Evolutionary conservation across 1,140 invertebrate genomes (phyloP).

Genomic region (Dysdera silvatica): DNA sequence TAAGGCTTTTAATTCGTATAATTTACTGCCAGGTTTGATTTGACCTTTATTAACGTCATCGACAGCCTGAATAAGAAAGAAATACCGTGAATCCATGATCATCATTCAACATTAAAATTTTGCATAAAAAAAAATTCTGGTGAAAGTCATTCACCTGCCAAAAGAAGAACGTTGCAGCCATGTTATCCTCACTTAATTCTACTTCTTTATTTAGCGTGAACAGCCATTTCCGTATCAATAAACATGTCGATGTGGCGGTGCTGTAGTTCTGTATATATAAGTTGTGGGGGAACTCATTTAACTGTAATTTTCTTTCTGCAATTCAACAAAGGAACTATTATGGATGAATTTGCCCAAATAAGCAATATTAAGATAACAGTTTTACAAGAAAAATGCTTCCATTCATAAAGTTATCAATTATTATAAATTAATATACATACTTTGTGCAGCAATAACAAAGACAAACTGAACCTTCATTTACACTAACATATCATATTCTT

Average conservation of each 20-base stretch:
- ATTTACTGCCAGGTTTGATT: conserved; percentile 74
- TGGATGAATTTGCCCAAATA: no score
- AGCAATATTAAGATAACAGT: no score
- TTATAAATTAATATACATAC: no score
- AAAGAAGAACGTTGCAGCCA: conserved; percentile 66
- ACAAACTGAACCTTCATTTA: no score
- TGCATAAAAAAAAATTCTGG: neutral
- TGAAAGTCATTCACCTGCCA: conserved; percentile 52
- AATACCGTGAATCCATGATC: conserved; percentile 2
- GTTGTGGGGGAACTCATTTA: conserved; percentile 91
- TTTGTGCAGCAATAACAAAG: no score
- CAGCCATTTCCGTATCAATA: conserved; percentile 88
- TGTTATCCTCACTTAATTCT: conserved; percentile 53
- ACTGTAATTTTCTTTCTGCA: conserved; percentile 83
- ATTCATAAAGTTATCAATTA: no score
- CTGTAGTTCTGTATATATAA: conserved; percentile 98
- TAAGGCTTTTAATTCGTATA: conserved; percentile 90
- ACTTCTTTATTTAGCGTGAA: conserved; percentile 72
- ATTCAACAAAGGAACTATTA: no score
- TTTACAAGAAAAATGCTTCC: no score
- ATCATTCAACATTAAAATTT: conserved; percentile 2
- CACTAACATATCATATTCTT: no score
- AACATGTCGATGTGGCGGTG: conserved; percentile 92
- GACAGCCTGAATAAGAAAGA: conserved; percentile 55
- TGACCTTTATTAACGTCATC: conserved; percentile 91